Evolutionary conservation across 2,113 vertebrate genomes (phyloP), one percentile per base, ranked within the genome.

Genomic region (Emberiza fucata): DNA sequence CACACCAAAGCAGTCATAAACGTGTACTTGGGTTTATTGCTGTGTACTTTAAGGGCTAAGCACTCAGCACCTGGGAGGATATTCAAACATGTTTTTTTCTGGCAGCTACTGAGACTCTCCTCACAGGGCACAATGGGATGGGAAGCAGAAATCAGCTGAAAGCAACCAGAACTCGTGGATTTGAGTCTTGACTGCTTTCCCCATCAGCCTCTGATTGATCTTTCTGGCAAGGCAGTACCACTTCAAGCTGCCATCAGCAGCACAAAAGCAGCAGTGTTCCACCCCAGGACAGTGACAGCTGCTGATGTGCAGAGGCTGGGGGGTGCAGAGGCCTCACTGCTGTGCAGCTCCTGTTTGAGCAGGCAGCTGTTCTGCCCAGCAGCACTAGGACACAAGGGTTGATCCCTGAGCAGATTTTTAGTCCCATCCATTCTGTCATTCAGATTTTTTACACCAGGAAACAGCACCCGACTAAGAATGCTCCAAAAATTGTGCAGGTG

Each of bases 301-400:
- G 86, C 35, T 81, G 80, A 76, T 65, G 79, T 37, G 81, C 80
- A 48, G 24, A 68, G 80, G 51, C 69, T 33, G 56, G 29, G n/a
- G 57, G n/a, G 27, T 0, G 40, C 82, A 88, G 71, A 80, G 75
- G 44, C 56, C 51, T 61, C n/a, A 14, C 77, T 86, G 90, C 87
- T 51, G 57, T 48, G n/a, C 2, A 1, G 83, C 92, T 91, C 94
- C 88, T 89, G 77, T 53, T 76, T 24, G 47, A 79, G 72, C 86
- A 86, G 69, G 89, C 94, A 96, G 92, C 94, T 94, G 92, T 11
- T 86, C 54, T 75, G 72, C 86, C 86, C 80, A 86, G 86, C 29
- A 75, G 64, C 63, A 61, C 37, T 0, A 57, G 75, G 42, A 86
- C 91, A 88, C 76, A 25, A 63, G 63, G 35, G 5, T 60, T 92